Evolutionary conservation across 2,888 invertebrate species (phyloP), one percentile per base, ranked within the genome.

Genomic region (Apotomis betuletana): DNA sequence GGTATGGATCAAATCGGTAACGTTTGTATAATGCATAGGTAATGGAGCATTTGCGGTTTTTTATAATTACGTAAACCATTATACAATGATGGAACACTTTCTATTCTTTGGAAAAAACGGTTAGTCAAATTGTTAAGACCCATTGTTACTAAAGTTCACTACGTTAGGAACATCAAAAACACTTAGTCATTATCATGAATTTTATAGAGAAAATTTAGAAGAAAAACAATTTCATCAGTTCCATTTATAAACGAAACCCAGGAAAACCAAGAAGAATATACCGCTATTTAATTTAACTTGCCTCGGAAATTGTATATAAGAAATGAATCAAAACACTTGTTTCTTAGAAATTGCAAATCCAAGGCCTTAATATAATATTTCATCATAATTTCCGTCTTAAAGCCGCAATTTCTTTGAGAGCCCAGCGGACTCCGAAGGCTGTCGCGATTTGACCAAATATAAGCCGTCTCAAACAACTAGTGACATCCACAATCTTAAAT

Each of bases 341-440:
- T 15, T 57, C 10, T 8, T 41, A 61, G n/a, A 57, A 61, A 71
- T 61, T 49, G 38, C 46, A 61, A 71, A 64, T 65, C 58, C 57
- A 69, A 52, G 55, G 62, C 69, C 9, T 44, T 38, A 64, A 55
- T 49, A 27, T 57, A 55, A 71, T 58, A 62, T 67, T 63, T 67
- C 71, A 67, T 67, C 67, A 67, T 68, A 67, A 63, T 63, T 72
- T 68, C 46, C 63, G 52, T 46, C 54, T 67, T 58, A 67, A 58
- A 58, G 62, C 71, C 71, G 62, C 67, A 71, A 67, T 72, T 68
- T 68, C 68, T 51, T 58, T 57, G 71, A 72, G 71, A 51, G 67
- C 58, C 36, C 46, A 36, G 46, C 51, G 54, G 38, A 44, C 71
- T 68, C 49, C 46, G 68, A 72, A 72, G 67, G 72, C 68, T 68